These are phyloP conservation scores for Tethea ocularis DNA, from an alignment of 2,888 invertebrate species.

Conservation along the genomic window DNA sequence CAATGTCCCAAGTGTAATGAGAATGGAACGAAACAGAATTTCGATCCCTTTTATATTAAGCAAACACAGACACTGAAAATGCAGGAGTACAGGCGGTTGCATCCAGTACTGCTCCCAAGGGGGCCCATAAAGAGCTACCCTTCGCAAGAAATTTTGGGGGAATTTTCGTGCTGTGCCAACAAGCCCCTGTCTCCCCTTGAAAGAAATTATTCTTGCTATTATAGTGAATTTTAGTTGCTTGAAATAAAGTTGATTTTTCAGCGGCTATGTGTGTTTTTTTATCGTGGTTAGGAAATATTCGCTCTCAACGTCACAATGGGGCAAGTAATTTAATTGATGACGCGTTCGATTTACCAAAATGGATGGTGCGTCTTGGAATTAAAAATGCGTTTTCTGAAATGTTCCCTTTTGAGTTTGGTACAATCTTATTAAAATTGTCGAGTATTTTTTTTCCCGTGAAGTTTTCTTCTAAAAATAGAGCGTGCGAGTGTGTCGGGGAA, in stretches of 20 bases:
- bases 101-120: constrained; percentile 58
- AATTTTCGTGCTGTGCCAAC: constrained; percentile 53
- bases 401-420: constrained; percentile 19
- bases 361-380: constrained; percentile 59
- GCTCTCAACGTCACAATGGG: constrained; percentile 63
- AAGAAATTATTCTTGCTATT: background rate
- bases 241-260: background rate
- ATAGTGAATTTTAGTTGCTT: background rate
- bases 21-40: constrained; percentile 13
- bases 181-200: constrained; percentile 36
- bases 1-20: constrained; percentile 8
- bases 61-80: constrained; percentile 59
- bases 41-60: constrained; percentile 35
- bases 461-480: background rate
- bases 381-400: constrained; percentile 37
- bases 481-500: background rate
- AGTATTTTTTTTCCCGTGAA: background rate
- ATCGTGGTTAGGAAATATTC: constrained; percentile 20
- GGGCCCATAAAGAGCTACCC: constrained; percentile 50
- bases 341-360: constrained; percentile 77
- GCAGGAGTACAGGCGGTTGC: constrained; percentile 59
- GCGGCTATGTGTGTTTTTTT: background rate
- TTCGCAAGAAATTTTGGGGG: constrained; percentile 56
- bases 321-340: constrained; percentile 82
- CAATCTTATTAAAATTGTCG: background rate